Base-by-base conservation (phyloP, 2,797 vertebrate genomes). In the Tiaroga cobitis region DNA sequence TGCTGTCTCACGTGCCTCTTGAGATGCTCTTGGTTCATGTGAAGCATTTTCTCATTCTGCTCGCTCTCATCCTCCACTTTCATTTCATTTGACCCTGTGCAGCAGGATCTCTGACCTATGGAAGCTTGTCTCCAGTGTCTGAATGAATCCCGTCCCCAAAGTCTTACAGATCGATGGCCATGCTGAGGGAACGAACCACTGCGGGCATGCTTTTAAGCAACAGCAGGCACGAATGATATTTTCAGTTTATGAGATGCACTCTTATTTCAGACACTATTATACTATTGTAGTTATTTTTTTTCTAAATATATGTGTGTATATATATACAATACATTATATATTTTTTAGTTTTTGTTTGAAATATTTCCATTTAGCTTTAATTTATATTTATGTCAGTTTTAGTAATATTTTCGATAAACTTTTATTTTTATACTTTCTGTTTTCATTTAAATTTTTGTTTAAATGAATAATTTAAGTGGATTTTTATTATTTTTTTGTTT, bases 31-130 rank as follows among this genome's bases (percentile, higher is more conserved):
- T 76, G 13, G 87, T 84, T 18, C 84, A 76, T 18, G 88, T 87
- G 75, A 87, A 89, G 82, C 76, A 86, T 43, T 89, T 90, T 43
- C 69, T 91, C 26, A 87, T 89, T 76, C 84, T 89, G 32, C 84
- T 88, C 49, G 46, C 82, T 83, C 67, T 87, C 29, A 56, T 88
- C 69, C 77, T 37, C 18, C 59, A 46, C 39, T 90, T 91, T 87
- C 69, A 80, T 72, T 72, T 91, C n/a, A 34, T 73, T 3, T 91
- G 86, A 88, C 89, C 90, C 59, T 73, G 68, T 16, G 75, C 41
- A 5, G 51, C 51, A 46, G 54, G 81, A 49, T 63, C 26, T 88
- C 90, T 29, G 88, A 93, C 75, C 77, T 86, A 21, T 83, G 69
- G 19, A 49, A 49, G 46, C 46, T 49, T 49, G 46, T 49, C 16